These are phyloP conservation scores for Thunnus albacares DNA, from an alignment of 2,797 vertebrate species.

Conservation along the genomic window DNA sequence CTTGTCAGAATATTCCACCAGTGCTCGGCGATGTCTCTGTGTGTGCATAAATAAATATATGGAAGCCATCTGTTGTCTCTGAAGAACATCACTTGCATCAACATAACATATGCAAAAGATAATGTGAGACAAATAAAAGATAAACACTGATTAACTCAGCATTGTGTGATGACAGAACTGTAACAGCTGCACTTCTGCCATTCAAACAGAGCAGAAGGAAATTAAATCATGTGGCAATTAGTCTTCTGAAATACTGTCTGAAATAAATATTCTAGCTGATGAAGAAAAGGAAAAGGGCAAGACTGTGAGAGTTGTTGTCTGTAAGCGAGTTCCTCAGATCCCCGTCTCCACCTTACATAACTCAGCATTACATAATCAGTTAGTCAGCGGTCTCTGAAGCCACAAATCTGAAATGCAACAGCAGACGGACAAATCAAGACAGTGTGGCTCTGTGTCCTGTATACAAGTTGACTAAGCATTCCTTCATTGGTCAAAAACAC, in stretches of 20 bases:
- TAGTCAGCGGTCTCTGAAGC: conserved; percentile 34
- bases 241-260: not conserved
- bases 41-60: conserved; percentile 6
- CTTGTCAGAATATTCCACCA: not conserved
- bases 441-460: conserved; percentile 2
- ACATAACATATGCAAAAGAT: not conserved
- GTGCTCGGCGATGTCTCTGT: not conserved
- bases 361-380: conserved; percentile 64
- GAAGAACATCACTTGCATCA: not conserved
- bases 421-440: conserved; percentile 15
- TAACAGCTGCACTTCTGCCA: conserved; percentile 5
- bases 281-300: not conserved
- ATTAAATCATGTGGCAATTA: not conserved
- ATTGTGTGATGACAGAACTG: not conserved
- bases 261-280: conserved; percentile 1
- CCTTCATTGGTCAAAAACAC: not conserved
- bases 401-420: conserved; percentile 16
- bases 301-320: conserved; percentile 19
- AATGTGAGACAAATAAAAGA: not conserved
- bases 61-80: not conserved
- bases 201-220: not conserved
- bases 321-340: conserved; percentile 22
- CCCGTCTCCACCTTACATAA: conserved; percentile 53
- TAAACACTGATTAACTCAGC: not conserved
- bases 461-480: not conserved